Evolutionary conservation across 2,113 vertebrate species (phyloP), one percentile per base, ranked within the genome.

Genomic region (Falcunculus frontatus): DNA sequence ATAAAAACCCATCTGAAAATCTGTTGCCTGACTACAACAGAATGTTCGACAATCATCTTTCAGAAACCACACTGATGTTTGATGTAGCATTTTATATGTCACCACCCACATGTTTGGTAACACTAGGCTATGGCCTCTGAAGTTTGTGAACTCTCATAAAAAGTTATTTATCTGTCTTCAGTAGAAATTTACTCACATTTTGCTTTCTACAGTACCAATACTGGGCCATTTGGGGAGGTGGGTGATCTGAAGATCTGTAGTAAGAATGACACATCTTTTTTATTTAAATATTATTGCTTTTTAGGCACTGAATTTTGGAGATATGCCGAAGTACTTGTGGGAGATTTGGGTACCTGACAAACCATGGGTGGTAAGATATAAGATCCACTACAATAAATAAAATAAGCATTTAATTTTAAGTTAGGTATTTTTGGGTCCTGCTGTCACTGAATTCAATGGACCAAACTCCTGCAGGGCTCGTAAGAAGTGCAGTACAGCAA

Each of bases 241-340:
- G 93, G 78, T 94, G 88, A 55, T 92, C 70, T 84, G 57, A 55
- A 92, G 15, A 42, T 65, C 87, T 74, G 7, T 70, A 88, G 85
- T 72, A 86, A 95, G 94, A 96, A 41, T 81, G 84, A 81, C 91
- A 82, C 30, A 87, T 56, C 44, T 94, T 96, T 97, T 97, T 95
- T 92, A 96, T 97, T 97, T 53, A 96, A 97, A 95, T 97, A 93
- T 90, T 94, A 87, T 96, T 97, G 80, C 76, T 96, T 97, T 98
- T 95, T 96, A 95, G 90, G 82, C 91, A 96, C 80, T 96, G 91
- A 93, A 96, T 89, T 96, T 96, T 93, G 89, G 84, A 97, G 94
- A 95, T 97, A 95, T 91, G 87, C 63, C 77, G 82, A 97, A 96
- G 89, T 95, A 95, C 60, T 97, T 96, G 94, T 83, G 96, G 92